These are phyloP conservation scores for Metopia argyrocephala DNA, from an alignment of 2,888 invertebrate genomes.

Conservation along the genomic window DNA sequence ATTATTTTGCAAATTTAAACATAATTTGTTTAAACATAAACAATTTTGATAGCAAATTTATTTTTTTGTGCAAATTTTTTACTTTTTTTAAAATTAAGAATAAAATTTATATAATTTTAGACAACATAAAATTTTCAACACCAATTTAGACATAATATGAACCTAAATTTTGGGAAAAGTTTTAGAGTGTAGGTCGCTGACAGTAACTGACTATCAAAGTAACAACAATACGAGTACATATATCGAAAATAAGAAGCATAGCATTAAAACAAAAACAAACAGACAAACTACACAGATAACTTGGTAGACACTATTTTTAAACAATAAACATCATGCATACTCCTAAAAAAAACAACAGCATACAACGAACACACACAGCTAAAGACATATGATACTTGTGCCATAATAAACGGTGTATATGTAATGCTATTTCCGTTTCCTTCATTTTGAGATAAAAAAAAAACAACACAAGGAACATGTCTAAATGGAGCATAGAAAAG, in stretches of 20 bases:
- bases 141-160: too few relatives aligned
- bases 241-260: constrained; percentile 3
- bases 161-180: too few relatives aligned
- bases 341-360: neutral
- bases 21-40: too few relatives aligned
- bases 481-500: constrained; percentile 48
- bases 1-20: too few relatives aligned
- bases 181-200: constrained; percentile 57
- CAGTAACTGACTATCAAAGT: constrained; percentile 50
- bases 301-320: constrained; percentile 61
- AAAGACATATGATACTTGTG: neutral
- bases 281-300: constrained; percentile 47
- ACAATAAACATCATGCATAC: constrained; percentile 4
- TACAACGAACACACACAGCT: neutral
- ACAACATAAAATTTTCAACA: too few relatives aligned
- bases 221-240: constrained; percentile 32
- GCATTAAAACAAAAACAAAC: constrained; percentile 28
- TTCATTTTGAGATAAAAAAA: constrained; percentile 28
- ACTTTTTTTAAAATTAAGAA: too few relatives aligned
- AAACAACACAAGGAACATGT: constrained; percentile 13
- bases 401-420: constrained; percentile 28
- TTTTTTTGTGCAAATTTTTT: too few relatives aligned
- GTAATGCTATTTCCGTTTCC: constrained; percentile 61
- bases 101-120: too few relatives aligned
- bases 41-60: too few relatives aligned